phyloP scores from a whole-genome alignment of 2,888 invertebrate genomes.

The Malthinus seriepunctatus region DNA sequence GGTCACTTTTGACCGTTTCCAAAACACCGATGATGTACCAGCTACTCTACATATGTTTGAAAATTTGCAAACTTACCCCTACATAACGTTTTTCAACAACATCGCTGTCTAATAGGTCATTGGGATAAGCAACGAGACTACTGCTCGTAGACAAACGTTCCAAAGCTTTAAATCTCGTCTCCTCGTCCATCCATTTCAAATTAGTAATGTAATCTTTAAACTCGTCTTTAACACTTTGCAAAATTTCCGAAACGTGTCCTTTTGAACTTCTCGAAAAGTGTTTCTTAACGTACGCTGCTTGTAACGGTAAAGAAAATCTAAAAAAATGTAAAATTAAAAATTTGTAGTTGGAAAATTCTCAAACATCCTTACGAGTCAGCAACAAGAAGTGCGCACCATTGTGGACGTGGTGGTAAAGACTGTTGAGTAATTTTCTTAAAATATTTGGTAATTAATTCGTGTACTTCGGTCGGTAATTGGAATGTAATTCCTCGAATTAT shows the following conservation, averaged over 20 bases:
- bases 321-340: neutral
- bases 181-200: conserved; percentile 49
- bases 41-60: too few species aligned
- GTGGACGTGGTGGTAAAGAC: conserved; percentile 23
- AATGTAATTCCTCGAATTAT: conserved; percentile 43
- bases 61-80: conserved; percentile 31
- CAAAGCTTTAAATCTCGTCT: conserved; percentile 43
- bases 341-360: neutral
- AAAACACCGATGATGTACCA: too few species aligned
- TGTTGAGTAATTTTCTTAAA: conserved; percentile 24
- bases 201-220: conserved; percentile 42
- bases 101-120: conserved; percentile 32
- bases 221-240: conserved; percentile 46
- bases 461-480: conserved; percentile 42
- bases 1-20: too few species aligned
- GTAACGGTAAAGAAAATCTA: conserved; percentile 29
- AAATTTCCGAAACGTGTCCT: conserved; percentile 41
- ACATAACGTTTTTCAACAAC: conserved; percentile 14
- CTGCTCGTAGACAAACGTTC: conserved; percentile 44
- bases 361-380: conserved; percentile 26
- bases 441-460: conserved; percentile 38
- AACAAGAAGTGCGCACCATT: conserved; percentile 26
- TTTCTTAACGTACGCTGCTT: conserved; percentile 45
- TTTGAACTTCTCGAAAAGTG: conserved; percentile 44
- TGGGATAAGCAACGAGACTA: conserved; percentile 43